Percentiles rank a stretch among this genome's conserved stretches.
These are phyloP conservation scores for Ciconia boyciana DNA, from an alignment of 2,113 vertebrate genomes.

Conservation along the genomic window DNA sequence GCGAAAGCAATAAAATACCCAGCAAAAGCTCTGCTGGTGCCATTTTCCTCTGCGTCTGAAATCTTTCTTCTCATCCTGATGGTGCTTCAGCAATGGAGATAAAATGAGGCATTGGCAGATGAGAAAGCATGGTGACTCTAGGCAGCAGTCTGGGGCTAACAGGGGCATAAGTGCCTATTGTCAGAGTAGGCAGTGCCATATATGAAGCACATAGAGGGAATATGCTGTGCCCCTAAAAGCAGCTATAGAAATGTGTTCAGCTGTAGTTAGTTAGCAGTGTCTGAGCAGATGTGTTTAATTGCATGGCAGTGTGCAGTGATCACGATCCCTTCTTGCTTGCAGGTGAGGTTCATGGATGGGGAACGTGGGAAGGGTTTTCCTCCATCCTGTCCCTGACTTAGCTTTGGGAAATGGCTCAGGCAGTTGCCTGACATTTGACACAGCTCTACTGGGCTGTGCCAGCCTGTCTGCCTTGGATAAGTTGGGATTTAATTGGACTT, in stretches of 20 bases:
- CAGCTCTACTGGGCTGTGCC: background rate
- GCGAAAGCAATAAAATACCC: background rate
- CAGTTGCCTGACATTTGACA: background rate
- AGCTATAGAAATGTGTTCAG: background rate
- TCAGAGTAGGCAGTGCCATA: background rate
- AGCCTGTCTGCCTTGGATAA: background rate
- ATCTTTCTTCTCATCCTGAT: background rate
- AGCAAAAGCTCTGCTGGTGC: background rate
- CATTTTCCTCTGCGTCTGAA: background rate
- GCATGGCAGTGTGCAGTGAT: accelerated
- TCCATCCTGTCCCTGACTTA: background rate
- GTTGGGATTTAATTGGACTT: background rate
- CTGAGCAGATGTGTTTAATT: background rate
- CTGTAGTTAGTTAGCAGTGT: background rate
- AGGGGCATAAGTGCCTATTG: accelerated
- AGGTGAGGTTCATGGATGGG: background rate
- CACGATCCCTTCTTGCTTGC: accelerated
- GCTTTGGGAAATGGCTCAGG: background rate
- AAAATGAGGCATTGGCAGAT: accelerated
- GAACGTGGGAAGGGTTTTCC: background rate
- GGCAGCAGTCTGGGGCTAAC: background rate
- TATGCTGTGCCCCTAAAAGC: background rate
- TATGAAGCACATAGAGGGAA: background rate
- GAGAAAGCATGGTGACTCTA: background rate
- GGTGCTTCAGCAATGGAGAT: background rate